Conservation (phyloP, 2,113 vertebrate genomes). For the Oreochromis spilurus region DNA sequence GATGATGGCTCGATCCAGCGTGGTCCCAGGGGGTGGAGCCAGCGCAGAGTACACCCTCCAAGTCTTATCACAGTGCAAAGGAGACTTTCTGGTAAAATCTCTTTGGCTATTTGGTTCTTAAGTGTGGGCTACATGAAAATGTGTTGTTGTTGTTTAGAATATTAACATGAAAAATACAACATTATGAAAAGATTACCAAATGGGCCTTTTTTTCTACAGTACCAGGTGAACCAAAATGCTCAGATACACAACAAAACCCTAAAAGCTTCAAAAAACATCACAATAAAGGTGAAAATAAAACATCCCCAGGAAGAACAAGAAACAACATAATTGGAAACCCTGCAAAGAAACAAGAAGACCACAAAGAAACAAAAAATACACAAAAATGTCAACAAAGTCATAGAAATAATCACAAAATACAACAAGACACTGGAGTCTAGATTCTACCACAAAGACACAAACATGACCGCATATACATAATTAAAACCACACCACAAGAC, state of each 20-base stretch:
- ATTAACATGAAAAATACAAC: background rate
- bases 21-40: conserved; percentile 24
- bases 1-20: conserved; percentile 38
- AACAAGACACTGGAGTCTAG: background rate
- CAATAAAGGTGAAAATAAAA: background rate
- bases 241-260: background rate
- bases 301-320: background rate
- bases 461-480: background rate
- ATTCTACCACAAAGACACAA: background rate
- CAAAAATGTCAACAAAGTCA: background rate
- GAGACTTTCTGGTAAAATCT: conserved; percentile 49
- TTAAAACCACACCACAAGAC: background rate
- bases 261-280: background rate
- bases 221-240: background rate
- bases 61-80: conserved; percentile 33
- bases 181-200: background rate
- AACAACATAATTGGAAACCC: background rate
- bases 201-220: background rate
- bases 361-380: background rate
- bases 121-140: background rate
- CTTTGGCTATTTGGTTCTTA: background rate
- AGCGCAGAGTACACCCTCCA: conserved; percentile 18
- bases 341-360: background rate
- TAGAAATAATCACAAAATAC: background rate
- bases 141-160: background rate